Evolutionary conservation across 2,888 invertebrate genomes (phyloP).

Genomic region (Andrena bicolor): DNA sequence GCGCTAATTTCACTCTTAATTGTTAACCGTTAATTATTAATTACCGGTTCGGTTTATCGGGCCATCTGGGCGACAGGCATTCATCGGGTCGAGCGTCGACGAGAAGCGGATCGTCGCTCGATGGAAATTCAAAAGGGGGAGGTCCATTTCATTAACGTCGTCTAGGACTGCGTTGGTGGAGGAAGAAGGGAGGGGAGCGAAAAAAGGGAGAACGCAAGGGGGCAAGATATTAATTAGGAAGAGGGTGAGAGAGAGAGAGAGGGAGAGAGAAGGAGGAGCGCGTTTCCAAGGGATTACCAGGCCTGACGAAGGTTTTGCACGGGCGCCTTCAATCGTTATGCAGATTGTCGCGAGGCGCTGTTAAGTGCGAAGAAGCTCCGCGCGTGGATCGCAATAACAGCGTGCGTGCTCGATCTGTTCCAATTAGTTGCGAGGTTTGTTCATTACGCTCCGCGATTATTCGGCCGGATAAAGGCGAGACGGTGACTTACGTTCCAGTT

Average conservation of each 20-base stretch:
- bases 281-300: conserved; percentile 51
- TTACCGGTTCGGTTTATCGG: conserved; percentile 65
- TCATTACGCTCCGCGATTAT: conserved; percentile 62
- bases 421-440: conserved; percentile 62
- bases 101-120: conserved; percentile 14
- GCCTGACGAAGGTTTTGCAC: conserved; percentile 28
- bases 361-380: conserved; percentile 62
- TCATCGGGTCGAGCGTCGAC: conserved; percentile 25
- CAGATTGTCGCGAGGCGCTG: conserved; percentile 59
- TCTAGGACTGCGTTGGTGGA: conserved; percentile 31
- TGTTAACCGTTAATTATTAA: conserved; percentile 78
- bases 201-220: conserved; percentile 50
- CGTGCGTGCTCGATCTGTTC: conserved; percentile 60
- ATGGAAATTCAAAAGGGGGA: conserved; percentile 45
- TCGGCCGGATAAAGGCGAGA: conserved; percentile 54
- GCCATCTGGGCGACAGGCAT: conserved; percentile 54
- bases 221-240: conserved; percentile 58
- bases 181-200: conserved; percentile 14
- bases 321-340: conserved; percentile 59
- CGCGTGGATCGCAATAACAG: conserved; percentile 34
- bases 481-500: conserved; percentile 52
- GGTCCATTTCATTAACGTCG: conserved; percentile 27
- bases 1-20: conserved; percentile 81
- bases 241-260: conserved; percentile 15
- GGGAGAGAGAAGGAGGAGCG: conserved; percentile 9